phyloP scores from a whole-genome alignment of 2,888 invertebrate species.

The Bimastos eiseni region DNA sequence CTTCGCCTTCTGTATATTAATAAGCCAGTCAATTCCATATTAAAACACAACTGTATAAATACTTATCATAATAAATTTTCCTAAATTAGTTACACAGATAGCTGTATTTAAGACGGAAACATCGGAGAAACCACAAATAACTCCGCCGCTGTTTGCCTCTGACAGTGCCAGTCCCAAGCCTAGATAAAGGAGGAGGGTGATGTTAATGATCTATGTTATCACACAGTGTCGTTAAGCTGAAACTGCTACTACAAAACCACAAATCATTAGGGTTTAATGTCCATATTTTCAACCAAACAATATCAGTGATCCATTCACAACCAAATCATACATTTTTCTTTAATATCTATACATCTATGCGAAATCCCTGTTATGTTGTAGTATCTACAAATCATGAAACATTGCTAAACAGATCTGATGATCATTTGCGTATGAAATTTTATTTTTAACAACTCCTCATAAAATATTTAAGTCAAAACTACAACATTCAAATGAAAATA shows the following conservation, averaged over 20 bases:
- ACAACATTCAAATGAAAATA: not conserved
- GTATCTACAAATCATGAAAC: too few relatives aligned
- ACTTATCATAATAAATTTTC: not conserved
- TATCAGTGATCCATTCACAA: not conserved
- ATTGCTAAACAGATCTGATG: not conserved
- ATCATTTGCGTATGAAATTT: not conserved
- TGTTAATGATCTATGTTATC: too few relatives aligned
- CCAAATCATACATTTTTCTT: not conserved
- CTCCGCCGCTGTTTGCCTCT: too few relatives aligned
- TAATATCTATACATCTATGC: not conserved
- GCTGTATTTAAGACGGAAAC: too few relatives aligned
- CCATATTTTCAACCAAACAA: not conserved
- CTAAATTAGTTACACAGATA: not conserved
- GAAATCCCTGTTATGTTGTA: too few relatives aligned
- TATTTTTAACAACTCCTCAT: not conserved
- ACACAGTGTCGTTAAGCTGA: too few relatives aligned
- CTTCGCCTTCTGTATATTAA: conserved; percentile 72
- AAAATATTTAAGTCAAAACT: not conserved
- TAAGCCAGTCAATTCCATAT: not conserved
- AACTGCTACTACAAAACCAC: too few relatives aligned
- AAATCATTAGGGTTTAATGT: too few relatives aligned
- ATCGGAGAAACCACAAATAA: too few relatives aligned
- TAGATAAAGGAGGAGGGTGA: too few relatives aligned
- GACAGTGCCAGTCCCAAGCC: too few relatives aligned
- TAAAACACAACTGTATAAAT: not conserved